Evolutionary conservation across 2,888 invertebrate species (phyloP).

Genomic region (Candidula unifasciata): DNA sequence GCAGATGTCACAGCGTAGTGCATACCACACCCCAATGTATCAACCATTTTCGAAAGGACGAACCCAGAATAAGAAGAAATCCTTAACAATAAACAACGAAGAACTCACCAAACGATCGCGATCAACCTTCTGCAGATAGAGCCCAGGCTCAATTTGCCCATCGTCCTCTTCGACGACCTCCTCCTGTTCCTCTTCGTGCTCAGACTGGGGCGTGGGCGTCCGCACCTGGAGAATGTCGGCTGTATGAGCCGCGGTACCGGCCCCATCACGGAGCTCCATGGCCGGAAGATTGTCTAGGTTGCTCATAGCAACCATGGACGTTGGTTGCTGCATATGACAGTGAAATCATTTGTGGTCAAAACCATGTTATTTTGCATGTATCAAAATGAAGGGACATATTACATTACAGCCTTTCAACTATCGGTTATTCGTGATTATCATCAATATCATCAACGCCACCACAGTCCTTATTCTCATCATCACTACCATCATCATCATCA

Average conservation of each 20-base stretch:
- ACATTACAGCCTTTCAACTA: too few species aligned
- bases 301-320: constrained; percentile 66
- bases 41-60: too few species aligned
- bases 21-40: too few species aligned
- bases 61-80: too few species aligned
- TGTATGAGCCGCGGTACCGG: constrained; percentile 58
- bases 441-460: too few species aligned
- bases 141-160: constrained; percentile 35
- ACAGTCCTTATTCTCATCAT: too few species aligned
- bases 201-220: constrained; percentile 33
- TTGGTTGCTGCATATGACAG: constrained; percentile 61
- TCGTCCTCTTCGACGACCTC: constrained; percentile 26
- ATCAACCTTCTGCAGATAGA: constrained; percentile 42
- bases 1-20: too few species aligned
- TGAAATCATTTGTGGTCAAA: constrained; percentile 53
- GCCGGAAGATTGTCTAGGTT: constrained; percentile 65
- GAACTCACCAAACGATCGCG: constrained; percentile 10
- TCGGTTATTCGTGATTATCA: too few species aligned
- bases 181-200: constrained; percentile 12
- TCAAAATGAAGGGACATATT: too few species aligned
- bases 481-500: too few species aligned
- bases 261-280: constrained; percentile 59
- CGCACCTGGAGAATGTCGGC: constrained; percentile 54
- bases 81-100: too few species aligned
- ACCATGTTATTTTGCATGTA: too few species aligned